A percentile compares a stretch with the other conserved stretches of the same genome.
Conservation (phyloP, 2,113 vertebrate species). For the Apteryx mantelli region DNA sequence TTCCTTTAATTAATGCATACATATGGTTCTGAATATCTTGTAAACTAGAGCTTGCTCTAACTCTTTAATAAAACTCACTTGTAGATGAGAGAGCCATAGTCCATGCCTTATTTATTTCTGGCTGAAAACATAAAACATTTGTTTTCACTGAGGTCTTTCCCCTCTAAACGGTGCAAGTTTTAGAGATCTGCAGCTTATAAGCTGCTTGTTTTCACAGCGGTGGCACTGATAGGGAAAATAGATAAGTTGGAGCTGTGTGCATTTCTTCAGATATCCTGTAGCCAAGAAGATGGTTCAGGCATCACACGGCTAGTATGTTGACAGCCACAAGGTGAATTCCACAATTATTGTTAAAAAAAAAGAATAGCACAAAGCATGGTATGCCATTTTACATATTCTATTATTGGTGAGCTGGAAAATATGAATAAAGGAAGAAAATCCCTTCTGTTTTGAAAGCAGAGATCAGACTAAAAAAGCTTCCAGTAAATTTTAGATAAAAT, state of each 20-base stretch:
- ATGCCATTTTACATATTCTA: conserved; percentile 47
- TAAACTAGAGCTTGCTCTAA: conserved; percentile 85
- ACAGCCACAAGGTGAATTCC: conserved; percentile 23
- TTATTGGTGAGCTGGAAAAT: conserved; percentile 61
- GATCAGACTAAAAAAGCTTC: background rate
- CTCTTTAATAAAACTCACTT: conserved; percentile 87
- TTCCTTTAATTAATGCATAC: conserved; percentile 96
- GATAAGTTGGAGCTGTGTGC: background rate
- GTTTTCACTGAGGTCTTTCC: conserved; percentile 49
- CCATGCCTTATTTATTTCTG: conserved; percentile 60
- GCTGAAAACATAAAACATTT: conserved; percentile 37
- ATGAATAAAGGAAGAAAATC: conserved; percentile 54
- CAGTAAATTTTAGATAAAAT: conserved; percentile 55
- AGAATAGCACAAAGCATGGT: conserved; percentile 4
- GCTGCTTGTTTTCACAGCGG: background rate
- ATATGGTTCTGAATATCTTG: conserved; percentile 93
- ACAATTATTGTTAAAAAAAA: background rate
- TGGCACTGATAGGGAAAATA: conserved; percentile 26
- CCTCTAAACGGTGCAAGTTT: conserved; percentile 54
- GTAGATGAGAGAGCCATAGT: conserved; percentile 52
- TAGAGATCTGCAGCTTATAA: conserved; percentile 36
- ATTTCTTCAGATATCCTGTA: background rate
- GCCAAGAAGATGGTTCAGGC: background rate
- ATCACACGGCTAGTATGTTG: background rate
- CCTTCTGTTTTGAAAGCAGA: conserved; percentile 21